These are phyloP conservation scores for Pavo muticus DNA, from an alignment of 2,113 vertebrate species.

Conservation along the genomic window DNA sequence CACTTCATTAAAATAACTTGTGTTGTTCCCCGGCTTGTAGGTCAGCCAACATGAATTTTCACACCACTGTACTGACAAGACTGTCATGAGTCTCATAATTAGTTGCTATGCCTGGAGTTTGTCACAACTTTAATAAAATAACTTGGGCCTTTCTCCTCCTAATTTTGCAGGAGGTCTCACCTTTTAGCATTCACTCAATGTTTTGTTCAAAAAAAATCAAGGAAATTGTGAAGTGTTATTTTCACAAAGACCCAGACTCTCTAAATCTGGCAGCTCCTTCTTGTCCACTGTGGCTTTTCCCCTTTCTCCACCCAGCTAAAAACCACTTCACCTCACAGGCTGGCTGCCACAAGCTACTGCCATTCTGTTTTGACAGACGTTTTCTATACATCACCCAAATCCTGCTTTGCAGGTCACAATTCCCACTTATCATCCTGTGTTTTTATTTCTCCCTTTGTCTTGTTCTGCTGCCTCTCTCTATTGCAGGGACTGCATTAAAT, in stretches of 20 bases:
- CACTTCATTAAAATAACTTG: neutral
- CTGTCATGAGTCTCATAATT: neutral
- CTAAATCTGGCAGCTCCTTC: neutral
- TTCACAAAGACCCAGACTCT: neutral
- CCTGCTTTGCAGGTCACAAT: neutral
- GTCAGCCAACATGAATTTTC: neutral
- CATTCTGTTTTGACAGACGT: neutral
- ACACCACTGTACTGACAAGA: neutral
- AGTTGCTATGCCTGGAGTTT: neutral
- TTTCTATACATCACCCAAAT: neutral
- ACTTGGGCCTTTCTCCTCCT: neutral
- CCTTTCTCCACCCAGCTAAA: neutral
- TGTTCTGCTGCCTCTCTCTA: slow-evolving; percentile 5
- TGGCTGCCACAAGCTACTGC: neutral
- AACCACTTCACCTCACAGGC: neutral
- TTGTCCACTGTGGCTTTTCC: neutral
- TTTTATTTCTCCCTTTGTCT: neutral
- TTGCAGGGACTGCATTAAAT: neutral
- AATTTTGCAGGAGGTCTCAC: slow-evolving; percentile 6
- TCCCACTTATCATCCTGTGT: neutral
- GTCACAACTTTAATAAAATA: neutral
- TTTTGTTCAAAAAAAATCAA: neutral
- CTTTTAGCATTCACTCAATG: neutral
- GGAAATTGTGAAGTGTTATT: neutral
- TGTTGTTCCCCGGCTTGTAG: neutral